Evolutionary conservation across 2,888 invertebrate species (phyloP).

Genomic region (Sericinus montela): DNA sequence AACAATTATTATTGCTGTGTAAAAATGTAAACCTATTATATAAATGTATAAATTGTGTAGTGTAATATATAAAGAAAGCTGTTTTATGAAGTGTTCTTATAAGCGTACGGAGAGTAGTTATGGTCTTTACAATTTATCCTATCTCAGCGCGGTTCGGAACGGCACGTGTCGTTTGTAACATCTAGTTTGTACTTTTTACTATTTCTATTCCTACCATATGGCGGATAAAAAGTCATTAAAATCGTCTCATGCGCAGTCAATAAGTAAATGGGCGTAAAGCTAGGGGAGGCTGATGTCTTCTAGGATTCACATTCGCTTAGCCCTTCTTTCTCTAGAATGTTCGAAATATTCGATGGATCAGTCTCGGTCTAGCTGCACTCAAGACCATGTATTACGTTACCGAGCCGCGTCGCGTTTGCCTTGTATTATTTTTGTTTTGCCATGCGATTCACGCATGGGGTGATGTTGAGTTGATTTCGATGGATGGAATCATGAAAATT

Average conservation of each 20-base stretch:
- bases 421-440: constrained; percentile 53
- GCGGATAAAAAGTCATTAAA: constrained; percentile 17
- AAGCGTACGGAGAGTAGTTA: constrained; percentile 60
- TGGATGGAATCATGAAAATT: constrained; percentile 72
- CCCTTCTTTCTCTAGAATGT: too few species aligned
- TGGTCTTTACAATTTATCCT: constrained; percentile 37
- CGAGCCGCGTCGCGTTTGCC: constrained; percentile 42
- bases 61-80: constrained; percentile 71
- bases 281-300: background rate
- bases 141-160: constrained; percentile 16
- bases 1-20: constrained; percentile 76
- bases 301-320: too few species aligned
- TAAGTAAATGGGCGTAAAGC: constrained; percentile 34
- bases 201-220: constrained; percentile 21
- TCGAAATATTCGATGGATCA: background rate
- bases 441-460: constrained; percentile 57
- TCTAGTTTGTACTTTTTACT: constrained; percentile 29
- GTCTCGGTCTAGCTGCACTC: background rate
- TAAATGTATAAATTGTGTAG: constrained; percentile 77
- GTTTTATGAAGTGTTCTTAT: constrained; percentile 79
- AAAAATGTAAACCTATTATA: constrained; percentile 76
- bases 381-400: constrained; percentile 2
- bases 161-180: constrained; percentile 24
- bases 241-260: constrained; percentile 35
- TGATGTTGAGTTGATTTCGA: constrained; percentile 66